Percentiles rank a stretch among this genome's conserved stretches.
Conservation (phyloP, 1,140 invertebrate genomes). For the Centruroides sculpturatus region DNA sequence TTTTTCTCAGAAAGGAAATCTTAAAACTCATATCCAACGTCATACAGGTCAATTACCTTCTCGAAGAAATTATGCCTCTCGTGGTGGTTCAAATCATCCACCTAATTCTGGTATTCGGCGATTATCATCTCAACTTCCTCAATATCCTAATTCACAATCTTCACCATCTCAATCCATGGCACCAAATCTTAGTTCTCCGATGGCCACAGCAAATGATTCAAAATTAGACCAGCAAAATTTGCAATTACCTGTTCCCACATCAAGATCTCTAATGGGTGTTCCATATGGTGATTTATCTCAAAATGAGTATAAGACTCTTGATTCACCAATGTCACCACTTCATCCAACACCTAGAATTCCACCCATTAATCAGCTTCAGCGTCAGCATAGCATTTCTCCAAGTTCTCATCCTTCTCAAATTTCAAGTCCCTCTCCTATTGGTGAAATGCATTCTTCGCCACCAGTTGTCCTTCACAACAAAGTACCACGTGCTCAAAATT, state of each 20-base stretch:
- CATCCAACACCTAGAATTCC: background rate
- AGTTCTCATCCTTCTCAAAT: background rate
- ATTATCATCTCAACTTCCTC: background rate
- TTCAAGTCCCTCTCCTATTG: background rate
- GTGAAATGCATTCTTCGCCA: background rate
- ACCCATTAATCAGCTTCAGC: background rate
- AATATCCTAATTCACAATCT: conserved; percentile 4
- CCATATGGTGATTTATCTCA: background rate
- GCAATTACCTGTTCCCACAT: background rate
- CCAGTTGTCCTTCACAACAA: background rate
- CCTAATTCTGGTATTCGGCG: background rate
- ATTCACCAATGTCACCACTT: background rate
- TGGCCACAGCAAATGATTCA: no score
- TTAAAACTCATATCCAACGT: conserved; percentile 43
- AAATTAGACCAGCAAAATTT: no score
- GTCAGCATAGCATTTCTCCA: background rate
- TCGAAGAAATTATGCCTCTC: conserved; percentile 53
- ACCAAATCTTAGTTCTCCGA: conserved; percentile 6
- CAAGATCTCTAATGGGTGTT: background rate
- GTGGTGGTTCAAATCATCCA: background rate
- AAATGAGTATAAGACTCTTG: background rate
- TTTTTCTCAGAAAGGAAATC: conserved; percentile 47
- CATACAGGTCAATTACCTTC: conserved; percentile 68
- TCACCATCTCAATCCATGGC: conserved; percentile 14
- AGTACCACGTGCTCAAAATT: no score